Evolutionary conservation across 2,797 vertebrate genomes (phyloP).

Genomic region (Rhinoraja longicauda): DNA sequence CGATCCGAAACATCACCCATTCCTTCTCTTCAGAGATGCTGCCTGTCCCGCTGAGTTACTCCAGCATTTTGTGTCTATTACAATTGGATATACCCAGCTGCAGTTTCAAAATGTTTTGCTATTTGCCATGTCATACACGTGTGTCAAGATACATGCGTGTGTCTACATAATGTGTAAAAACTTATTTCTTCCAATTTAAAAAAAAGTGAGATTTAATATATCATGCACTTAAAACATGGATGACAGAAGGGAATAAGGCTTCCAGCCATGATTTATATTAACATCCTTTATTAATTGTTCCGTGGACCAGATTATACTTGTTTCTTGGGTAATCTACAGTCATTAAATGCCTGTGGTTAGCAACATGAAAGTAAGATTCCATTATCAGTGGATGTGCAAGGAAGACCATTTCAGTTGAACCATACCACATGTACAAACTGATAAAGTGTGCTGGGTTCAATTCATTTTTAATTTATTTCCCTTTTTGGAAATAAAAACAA

Average conservation of each 20-base stretch:
- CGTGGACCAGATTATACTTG: constrained; percentile 19
- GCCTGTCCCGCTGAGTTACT: no score
- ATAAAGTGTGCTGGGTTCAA: neutral
- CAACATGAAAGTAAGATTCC: constrained; percentile 18
- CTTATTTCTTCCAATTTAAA: neutral
- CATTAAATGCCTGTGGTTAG: constrained; percentile 31
- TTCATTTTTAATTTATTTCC: constrained; percentile 10
- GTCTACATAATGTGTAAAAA: neutral
- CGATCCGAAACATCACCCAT: no score
- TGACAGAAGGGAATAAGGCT: neutral
- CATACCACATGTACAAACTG: neutral
- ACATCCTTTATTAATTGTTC: constrained; percentile 23
- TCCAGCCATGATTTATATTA: neutral
- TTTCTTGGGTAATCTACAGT: constrained; percentile 1
- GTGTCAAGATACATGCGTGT: no score
- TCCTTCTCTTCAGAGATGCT: no score
- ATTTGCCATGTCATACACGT: neutral
- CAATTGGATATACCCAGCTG: neutral
- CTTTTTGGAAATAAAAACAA: neutral
- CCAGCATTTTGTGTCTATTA: no score
- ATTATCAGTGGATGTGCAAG: neutral
- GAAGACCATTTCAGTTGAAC: neutral
- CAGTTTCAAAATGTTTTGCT: neutral
- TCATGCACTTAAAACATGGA: constrained; percentile 11
- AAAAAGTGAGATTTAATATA: constrained; percentile 11